These are phyloP conservation scores for Pyrochroa serraticornis DNA, from an alignment of 2,888 invertebrate species.

Conservation along the genomic window DNA sequence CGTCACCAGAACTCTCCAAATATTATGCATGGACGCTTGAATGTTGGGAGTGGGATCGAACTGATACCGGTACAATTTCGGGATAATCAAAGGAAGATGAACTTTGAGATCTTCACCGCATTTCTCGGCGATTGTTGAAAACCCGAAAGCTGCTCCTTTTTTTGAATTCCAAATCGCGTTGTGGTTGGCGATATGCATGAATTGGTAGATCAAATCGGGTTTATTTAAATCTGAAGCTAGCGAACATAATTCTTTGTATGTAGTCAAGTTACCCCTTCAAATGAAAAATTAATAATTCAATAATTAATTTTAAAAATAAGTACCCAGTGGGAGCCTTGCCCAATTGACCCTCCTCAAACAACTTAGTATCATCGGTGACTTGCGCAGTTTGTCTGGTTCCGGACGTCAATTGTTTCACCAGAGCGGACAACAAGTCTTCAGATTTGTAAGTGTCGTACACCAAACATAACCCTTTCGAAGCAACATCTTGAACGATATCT, in stretches of 20 bases:
- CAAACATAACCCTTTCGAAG: slow-evolving; percentile 87
- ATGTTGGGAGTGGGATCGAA: slow-evolving; percentile 93
- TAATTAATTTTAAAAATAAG: slow-evolving; percentile 32
- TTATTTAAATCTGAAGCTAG: slow-evolving; percentile 93
- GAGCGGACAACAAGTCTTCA: slow-evolving; percentile 73
- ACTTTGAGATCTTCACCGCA: slow-evolving; percentile 84
- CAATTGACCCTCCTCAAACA: slow-evolving; percentile 87
- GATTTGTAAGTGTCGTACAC: slow-evolving; percentile 84
- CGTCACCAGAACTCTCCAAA: slow-evolving; percentile 89
- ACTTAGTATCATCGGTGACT: slow-evolving; percentile 80
- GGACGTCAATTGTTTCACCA: slow-evolving; percentile 83
- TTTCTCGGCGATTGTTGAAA: slow-evolving; percentile 82
- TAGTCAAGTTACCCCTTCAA: slow-evolving; percentile 81
- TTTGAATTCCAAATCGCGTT: slow-evolving; percentile 95
- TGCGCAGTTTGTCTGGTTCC: slow-evolving; percentile 72
- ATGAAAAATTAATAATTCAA: slow-evolving; percentile 14
- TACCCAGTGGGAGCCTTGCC: slow-evolving; percentile 88
- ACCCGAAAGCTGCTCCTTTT: slow-evolving; percentile 93
- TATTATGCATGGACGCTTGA: slow-evolving; percentile 91
- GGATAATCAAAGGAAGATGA: slow-evolving; percentile 84
- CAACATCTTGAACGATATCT: slow-evolving; percentile 94
- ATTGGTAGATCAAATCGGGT: slow-evolving; percentile 93
- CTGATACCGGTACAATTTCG: slow-evolving; percentile 87
- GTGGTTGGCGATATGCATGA: slow-evolving; percentile 94
- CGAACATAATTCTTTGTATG: slow-evolving; percentile 93